phyloP scores from a whole-genome alignment of 2,888 invertebrate genomes.

The Drosophila borealis region DNA sequence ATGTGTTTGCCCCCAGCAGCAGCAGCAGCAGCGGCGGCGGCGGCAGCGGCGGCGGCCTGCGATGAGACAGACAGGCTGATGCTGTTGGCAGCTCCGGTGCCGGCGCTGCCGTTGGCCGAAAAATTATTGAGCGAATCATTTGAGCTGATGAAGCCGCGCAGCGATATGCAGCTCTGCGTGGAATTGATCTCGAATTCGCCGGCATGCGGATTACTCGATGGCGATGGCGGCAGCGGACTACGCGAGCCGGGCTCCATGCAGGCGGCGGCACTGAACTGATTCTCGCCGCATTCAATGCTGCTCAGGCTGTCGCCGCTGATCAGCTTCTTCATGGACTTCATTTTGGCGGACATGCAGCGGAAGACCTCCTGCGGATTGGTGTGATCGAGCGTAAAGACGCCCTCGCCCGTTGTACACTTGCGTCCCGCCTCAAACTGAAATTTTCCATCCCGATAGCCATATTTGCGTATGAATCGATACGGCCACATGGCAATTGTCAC shows the following conservation, averaged over 20 bases:
- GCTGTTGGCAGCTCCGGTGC: slow-evolving; percentile 8
- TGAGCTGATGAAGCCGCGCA: slow-evolving; percentile 83
- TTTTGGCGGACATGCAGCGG: slow-evolving; percentile 92
- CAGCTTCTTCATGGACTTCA: slow-evolving; percentile 94
- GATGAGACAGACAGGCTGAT: slow-evolving; percentile 39
- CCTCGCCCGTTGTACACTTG: slow-evolving; percentile 94
- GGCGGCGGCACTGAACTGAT: slow-evolving; percentile 90
- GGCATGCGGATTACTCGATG: slow-evolving; percentile 81
- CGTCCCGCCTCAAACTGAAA: slow-evolving; percentile 95
- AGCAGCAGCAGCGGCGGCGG: slow-evolving; percentile 15
- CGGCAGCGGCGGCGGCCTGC: slow-evolving; percentile 11
- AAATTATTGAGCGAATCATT: slow-evolving; percentile 83
- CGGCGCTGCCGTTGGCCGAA: slow-evolving; percentile 62
- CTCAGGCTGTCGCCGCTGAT: slow-evolving; percentile 89
- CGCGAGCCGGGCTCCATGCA: slow-evolving; percentile 93
- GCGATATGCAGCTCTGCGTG: slow-evolving; percentile 81
- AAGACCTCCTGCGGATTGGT: slow-evolving; percentile 93
- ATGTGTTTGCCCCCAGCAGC: slow-evolving; percentile 71
- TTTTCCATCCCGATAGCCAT: slow-evolving; percentile 94
- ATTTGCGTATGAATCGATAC: slow-evolving; percentile 92
- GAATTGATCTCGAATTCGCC: slow-evolving; percentile 83
- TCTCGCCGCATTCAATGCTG: slow-evolving; percentile 90
- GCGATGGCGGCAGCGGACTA: slow-evolving; percentile 91
- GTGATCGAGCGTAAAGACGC: slow-evolving; percentile 92
- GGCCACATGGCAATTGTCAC: slow-evolving; percentile 91